These are phyloP conservation scores for Scleropages formosus DNA, from an alignment of 2,797 vertebrate genomes.

Conservation along the genomic window DNA sequence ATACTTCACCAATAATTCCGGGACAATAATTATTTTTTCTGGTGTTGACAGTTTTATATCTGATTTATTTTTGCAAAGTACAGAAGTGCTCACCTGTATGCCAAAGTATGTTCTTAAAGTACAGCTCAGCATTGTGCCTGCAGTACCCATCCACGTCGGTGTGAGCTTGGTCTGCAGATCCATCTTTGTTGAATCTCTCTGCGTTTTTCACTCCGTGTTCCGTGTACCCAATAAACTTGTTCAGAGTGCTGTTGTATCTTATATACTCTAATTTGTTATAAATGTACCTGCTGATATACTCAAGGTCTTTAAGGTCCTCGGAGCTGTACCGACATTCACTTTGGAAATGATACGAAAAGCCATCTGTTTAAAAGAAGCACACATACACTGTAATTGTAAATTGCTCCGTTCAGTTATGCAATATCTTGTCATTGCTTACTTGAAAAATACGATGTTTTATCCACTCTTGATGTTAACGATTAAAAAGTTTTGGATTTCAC, in stretches of 20 bases:
- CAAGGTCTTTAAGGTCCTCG: conserved; percentile 23
- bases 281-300: conserved; percentile 28
- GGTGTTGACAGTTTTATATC: not conserved
- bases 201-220: conserved; percentile 5
- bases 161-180: not conserved
- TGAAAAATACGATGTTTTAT: too few species aligned
- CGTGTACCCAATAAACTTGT: conserved; percentile 42
- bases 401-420: too few species aligned
- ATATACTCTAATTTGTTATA: conserved; percentile 38
- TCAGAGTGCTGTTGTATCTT: conserved; percentile 53
- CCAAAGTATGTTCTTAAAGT: not conserved
- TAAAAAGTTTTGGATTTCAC: too few species aligned
- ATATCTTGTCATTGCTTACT: too few species aligned
- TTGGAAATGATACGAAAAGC: not conserved
- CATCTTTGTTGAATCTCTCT: not conserved
- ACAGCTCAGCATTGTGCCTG: too few species aligned
- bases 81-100: conserved; percentile 13
- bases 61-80: not conserved
- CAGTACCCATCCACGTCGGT: not conserved
- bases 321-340: conserved; percentile 27
- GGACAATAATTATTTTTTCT: not conserved
- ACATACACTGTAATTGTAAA: too few species aligned
- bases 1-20: too few species aligned
- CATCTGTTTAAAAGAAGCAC: conserved; percentile 26
- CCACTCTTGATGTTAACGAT: too few species aligned